Percentiles rank a stretch among this genome's conserved stretches.
Conservation (phyloP, 2,888 invertebrate genomes). For the Tolmerus cingulatus region DNA sequence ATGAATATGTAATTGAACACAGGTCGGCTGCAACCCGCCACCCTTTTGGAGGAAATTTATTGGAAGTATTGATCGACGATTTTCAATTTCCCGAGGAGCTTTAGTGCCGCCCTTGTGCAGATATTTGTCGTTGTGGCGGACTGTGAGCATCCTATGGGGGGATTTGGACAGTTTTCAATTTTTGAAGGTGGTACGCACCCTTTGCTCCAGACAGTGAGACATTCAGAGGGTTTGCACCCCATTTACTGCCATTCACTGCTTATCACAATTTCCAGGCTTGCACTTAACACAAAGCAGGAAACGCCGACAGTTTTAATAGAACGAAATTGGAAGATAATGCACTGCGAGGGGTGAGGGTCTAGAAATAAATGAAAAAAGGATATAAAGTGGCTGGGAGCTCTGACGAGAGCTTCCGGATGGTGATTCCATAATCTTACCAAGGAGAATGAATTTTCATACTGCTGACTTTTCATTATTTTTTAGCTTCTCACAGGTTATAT, state of each 20-base stretch:
- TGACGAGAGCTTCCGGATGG: background rate
- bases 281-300: background rate
- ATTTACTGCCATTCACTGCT: background rate
- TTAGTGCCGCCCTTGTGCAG: background rate
- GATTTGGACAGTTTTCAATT: background rate
- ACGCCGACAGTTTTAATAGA: background rate
- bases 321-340: conserved; percentile 11
- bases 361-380: background rate
- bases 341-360: background rate
- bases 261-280: conserved; percentile 23
- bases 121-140: background rate
- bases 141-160: background rate
- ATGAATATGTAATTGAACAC: background rate
- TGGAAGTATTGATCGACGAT: conserved; percentile 13
- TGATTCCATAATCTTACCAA: background rate
- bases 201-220: background rate
- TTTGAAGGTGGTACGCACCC: background rate
- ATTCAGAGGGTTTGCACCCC: conserved; percentile 7
- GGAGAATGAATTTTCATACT: background rate
- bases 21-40: background rate
- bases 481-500: no score
- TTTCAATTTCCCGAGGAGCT: background rate
- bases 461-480: no score
- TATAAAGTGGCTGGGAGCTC: background rate
- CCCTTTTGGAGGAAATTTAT: background rate